Percentiles rank a stretch among this genome's conserved stretches.
Conservation (phyloP, 1,140 invertebrate species). For the Bicyclus anynana region DNA sequence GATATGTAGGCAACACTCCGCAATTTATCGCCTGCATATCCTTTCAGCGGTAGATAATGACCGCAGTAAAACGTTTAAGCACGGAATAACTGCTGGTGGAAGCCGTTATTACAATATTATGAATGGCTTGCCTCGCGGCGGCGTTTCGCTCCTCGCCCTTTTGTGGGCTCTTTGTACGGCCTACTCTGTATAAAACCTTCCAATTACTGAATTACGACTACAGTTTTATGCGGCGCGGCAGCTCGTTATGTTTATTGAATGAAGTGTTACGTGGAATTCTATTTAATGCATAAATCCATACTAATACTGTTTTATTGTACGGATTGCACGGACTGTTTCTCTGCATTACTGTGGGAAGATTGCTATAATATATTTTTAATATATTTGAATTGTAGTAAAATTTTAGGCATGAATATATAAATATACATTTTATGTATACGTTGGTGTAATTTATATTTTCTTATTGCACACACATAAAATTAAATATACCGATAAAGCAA, state of each 20-base stretch:
- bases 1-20: conserved; percentile 56
- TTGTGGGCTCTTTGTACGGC: conserved; percentile 39
- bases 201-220: conserved; percentile 23
- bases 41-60: conserved; percentile 77
- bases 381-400: too few relatives aligned
- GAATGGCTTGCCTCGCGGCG: conserved; percentile 64
- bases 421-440: too few relatives aligned
- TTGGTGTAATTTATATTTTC: too few relatives aligned
- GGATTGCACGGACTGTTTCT: too few relatives aligned
- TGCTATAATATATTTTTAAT: too few relatives aligned
- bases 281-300: too few relatives aligned
- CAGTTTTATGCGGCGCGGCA: not conserved
- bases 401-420: too few relatives aligned
- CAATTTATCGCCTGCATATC: conserved; percentile 76
- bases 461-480: too few relatives aligned
- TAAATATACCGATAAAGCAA: too few relatives aligned
- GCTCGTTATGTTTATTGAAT: not conserved
- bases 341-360: too few relatives aligned
- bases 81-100: conserved; percentile 74
- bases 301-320: too few relatives aligned
- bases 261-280: not conserved
- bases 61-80: conserved; percentile 77
- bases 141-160: conserved; percentile 32
- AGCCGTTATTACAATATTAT: conserved; percentile 77
- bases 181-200: conserved; percentile 19